These are phyloP conservation scores for Typhlomys cinereus DNA, from an alignment of 2,113 vertebrate genomes.

Conservation along the genomic window DNA sequence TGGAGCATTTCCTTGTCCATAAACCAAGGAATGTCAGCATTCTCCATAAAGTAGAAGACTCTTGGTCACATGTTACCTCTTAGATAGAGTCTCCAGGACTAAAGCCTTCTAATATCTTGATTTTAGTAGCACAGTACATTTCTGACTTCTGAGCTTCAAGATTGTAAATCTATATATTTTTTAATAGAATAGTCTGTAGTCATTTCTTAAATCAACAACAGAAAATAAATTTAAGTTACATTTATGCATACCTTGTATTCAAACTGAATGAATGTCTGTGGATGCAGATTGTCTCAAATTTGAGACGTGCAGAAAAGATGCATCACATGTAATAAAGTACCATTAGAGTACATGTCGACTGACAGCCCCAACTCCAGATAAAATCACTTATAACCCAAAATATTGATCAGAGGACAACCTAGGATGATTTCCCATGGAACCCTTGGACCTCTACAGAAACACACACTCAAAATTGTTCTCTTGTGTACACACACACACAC, in stretches of 20 bases:
- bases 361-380: background rate
- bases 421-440: too few species aligned
- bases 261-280: background rate
- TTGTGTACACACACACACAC: too few species aligned
- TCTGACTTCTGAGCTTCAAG: background rate
- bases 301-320: background rate
- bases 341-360: background rate
- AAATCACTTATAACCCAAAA: background rate
- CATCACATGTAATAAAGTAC: background rate
- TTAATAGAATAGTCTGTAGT: background rate
- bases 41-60: background rate
- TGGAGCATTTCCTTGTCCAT: background rate
- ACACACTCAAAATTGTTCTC: too few species aligned
- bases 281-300: background rate
- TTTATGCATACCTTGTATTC: background rate
- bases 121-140: background rate
- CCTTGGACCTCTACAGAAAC: too few species aligned
- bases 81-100: background rate
- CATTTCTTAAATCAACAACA: background rate
- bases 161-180: background rate
- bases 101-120: background rate
- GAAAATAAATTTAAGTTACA: background rate
- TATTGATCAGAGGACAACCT: too few species aligned
- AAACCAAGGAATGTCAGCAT: background rate
- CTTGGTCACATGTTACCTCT: background rate